Evolutionary conservation across 2,888 invertebrate species (phyloP), one percentile per base, ranked within the genome.

Genomic region (Gandaritis pyraliata): DNA sequence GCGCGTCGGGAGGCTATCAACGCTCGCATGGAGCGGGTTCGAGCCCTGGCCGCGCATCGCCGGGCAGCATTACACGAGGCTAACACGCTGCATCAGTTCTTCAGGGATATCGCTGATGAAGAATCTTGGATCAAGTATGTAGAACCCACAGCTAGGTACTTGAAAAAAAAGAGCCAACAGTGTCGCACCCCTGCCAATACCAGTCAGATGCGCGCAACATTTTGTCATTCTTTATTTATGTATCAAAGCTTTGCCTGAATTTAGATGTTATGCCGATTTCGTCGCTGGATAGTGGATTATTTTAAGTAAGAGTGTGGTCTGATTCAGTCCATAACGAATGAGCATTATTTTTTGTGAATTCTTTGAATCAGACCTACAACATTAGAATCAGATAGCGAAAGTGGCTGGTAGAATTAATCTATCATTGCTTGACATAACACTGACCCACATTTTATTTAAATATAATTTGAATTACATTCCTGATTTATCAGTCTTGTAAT

Each of bases 31-130:
- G 98, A 98, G 88, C 95, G 98, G 74, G 97, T 98, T 75, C 95
- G 96, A 85, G 97, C 96, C 83, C 93, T 98, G 73, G 98, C 98
- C 53, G 97, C 97, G 47, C 97, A 98, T 81, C 94, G 99, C 49
- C 97, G 98, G 79, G 96, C 97, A 8, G 94, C 98, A 36, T 94
- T 99, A 62, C 97, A 98, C 86, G 99, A 99, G 89, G 99, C 99
- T 45, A 97, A 98, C 83, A 99, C 98, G 6, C 94, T 99, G 82
- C 99, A 99, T 88, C 99, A 99, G 92, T 99, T 99, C 96, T 98
- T 99, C 95, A 93, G 99, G 57, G 99, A 99, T 84, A 98, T 99
- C 83, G 99, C 99, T 68, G 99, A 99, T 82, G 99, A 99, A 91
- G 99, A 99, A 90, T 98, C 98, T 7, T 99, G 99, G 99, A 99